Evolutionary conservation across 2,888 invertebrate genomes (phyloP).

Genomic region (Odontocerum albicorne): DNA sequence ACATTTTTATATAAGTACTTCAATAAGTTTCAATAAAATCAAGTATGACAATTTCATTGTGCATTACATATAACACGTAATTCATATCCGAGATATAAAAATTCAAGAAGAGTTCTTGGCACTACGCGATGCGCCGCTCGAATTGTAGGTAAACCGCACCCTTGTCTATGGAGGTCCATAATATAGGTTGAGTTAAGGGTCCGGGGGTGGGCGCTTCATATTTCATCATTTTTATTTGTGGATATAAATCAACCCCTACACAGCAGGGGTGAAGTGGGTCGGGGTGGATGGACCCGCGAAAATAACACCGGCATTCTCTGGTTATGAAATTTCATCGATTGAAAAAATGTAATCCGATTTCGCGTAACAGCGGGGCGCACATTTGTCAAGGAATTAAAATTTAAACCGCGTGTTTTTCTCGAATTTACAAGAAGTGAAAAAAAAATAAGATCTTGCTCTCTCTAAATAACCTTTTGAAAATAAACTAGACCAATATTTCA

Average conservation of each 20-base stretch:
- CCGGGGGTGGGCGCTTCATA: constrained; percentile 22
- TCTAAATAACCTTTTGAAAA: too few species aligned
- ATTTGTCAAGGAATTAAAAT: constrained; percentile 15
- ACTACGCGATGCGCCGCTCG: too few species aligned
- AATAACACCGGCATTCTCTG: constrained; percentile 24
- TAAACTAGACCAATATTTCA: too few species aligned
- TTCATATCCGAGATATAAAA: too few species aligned
- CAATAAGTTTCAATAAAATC: too few species aligned
- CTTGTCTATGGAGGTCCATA: not conserved
- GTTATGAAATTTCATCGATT: constrained; percentile 25
- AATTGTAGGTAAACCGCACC: too few species aligned
- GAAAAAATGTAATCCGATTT: constrained; percentile 25
- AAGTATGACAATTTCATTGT: too few species aligned
- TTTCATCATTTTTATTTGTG: constrained; percentile 30
- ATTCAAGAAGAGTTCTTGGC: too few species aligned
- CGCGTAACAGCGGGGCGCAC: constrained; percentile 17
- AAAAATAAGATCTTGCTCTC: not conserved
- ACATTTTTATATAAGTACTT: too few species aligned
- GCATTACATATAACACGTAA: too few species aligned
- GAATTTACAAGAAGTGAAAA: not conserved
- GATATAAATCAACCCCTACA: constrained; percentile 31
- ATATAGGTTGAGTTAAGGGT: not conserved
- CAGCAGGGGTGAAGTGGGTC: constrained; percentile 6
- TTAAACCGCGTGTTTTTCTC: constrained; percentile 6
- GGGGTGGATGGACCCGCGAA: constrained; percentile 22